Base-by-base conservation (phyloP, 2,113 vertebrate genomes). In the Nycticryphes semicollaris region DNA sequence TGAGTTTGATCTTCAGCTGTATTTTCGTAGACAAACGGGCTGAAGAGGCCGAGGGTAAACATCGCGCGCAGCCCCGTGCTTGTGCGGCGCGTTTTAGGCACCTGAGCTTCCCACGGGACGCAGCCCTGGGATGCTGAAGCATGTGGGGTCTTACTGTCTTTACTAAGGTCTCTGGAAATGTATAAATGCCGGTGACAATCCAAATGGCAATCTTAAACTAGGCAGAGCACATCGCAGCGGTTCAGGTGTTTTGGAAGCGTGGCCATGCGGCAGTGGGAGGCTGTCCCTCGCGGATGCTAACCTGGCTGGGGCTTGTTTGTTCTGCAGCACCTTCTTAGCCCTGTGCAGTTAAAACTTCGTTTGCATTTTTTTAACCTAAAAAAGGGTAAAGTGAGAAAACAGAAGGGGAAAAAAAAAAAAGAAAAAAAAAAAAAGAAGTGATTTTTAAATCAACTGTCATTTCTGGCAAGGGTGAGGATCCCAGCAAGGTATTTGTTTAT, bases 401-500 rank as follows among this genome's bases (percentile, higher is more conserved):
- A 94, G 80, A 85, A 80, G 41, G 33, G 19, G 15, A 21, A 3
- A 21, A 11, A 60, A 22, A 43, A 16, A 17, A 57, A 53, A 21
- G 9, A 39, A 19, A 43, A 13, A 17, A 51, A 53, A 10, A 12
- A 31, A n/a, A 31, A 45, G 7, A 18, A 37, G 43, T 30, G 68
- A 73, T 80, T 83, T 92, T 90, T 60, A 89, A 93, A 95, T 96
- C 95, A 87, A 93, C 94, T 90, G 69, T 97, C 93, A 94, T 51
- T 89, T 83, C 82, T 95, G 96, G 94, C 94, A 76, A 89, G 87
- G 64, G 76, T 53, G 87, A 92, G 63, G 70, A 96, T 94, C 93
- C 83, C 88, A 76, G 81, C 90, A 97, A 96, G 92, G 90, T 95
- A 94, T 97, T 96, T 93, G 85, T 97, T 96, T 96, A 96, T 95